A percentile compares a stretch with the other conserved stretches of the same genome.
Conservation (phyloP, 2,113 vertebrate species). For the Setophaga petechia region DNA sequence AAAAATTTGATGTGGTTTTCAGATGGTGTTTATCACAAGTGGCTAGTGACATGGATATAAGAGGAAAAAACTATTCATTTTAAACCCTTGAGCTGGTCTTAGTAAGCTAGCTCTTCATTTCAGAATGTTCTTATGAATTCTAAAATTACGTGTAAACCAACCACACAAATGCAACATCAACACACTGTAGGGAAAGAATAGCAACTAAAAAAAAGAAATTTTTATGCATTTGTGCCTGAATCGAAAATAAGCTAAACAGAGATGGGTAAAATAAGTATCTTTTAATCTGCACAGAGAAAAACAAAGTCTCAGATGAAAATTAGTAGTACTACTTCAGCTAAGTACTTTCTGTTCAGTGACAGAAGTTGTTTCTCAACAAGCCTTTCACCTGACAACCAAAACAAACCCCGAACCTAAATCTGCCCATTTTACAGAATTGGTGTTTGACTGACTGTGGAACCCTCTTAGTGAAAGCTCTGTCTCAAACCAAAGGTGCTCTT, state of each 20-base stretch:
- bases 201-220: background rate
- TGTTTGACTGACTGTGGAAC: background rate
- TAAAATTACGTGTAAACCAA: background rate
- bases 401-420: background rate
- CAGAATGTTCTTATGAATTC: slow-evolving; percentile 40
- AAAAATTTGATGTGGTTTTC: background rate
- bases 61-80: slow-evolving; percentile 46
- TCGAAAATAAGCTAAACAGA: background rate
- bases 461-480: background rate
- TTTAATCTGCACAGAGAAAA: background rate
- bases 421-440: background rate
- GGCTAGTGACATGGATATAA: slow-evolving; percentile 29
- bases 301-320: background rate
- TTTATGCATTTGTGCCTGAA: background rate
- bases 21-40: background rate
- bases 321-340: background rate
- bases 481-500: background rate
- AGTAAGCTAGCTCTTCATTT: background rate
- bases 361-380: background rate
- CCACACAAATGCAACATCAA: background rate
- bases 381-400: background rate
- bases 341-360: background rate
- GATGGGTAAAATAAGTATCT: background rate
- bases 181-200: background rate
- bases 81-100: slow-evolving; percentile 14